A percentile compares a stretch with the other conserved stretches of the same genome.
Conservation (phyloP, 2,888 invertebrate species). For the Heliconius cydno region DNA sequence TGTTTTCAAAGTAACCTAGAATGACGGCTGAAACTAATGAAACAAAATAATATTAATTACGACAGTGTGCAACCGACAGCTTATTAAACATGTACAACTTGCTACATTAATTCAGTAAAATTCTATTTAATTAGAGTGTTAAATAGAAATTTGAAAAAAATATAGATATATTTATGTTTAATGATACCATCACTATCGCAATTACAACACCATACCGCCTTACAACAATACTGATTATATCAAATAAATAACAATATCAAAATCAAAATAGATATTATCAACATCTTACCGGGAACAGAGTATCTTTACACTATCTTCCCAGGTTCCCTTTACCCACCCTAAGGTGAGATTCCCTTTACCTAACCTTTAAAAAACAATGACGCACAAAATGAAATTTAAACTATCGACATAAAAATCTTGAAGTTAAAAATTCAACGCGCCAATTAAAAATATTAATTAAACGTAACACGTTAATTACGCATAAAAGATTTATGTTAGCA, state of each 20-base stretch:
- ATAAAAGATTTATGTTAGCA: conserved; percentile 20
- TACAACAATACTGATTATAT: background rate
- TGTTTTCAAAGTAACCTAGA: background rate
- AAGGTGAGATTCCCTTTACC: too few relatives aligned
- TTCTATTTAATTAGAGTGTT: background rate
- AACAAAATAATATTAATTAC: conserved; percentile 9
- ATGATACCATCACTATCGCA: background rate
- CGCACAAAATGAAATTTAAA: background rate
- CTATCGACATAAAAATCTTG: background rate
- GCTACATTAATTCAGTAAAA: background rate
- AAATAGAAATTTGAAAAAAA: background rate
- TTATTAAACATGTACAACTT: conserved; percentile 3
- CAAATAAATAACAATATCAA: background rate
- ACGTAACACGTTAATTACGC: conserved; percentile 41
- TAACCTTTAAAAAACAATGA: too few relatives aligned
- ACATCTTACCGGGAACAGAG: too few relatives aligned
- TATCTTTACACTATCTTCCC: too few relatives aligned
- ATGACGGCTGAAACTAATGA: background rate
- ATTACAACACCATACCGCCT: too few relatives aligned
- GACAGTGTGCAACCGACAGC: background rate
- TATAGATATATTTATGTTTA: too few relatives aligned
- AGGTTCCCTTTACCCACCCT: too few relatives aligned
- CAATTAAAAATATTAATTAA: conserved; percentile 40
- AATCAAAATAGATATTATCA: too few relatives aligned
- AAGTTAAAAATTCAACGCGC: conserved; percentile 8